These are phyloP conservation scores for Tokudaia muenninki DNA, from an alignment of 2,797 vertebrate species.

Conservation along the genomic window DNA sequence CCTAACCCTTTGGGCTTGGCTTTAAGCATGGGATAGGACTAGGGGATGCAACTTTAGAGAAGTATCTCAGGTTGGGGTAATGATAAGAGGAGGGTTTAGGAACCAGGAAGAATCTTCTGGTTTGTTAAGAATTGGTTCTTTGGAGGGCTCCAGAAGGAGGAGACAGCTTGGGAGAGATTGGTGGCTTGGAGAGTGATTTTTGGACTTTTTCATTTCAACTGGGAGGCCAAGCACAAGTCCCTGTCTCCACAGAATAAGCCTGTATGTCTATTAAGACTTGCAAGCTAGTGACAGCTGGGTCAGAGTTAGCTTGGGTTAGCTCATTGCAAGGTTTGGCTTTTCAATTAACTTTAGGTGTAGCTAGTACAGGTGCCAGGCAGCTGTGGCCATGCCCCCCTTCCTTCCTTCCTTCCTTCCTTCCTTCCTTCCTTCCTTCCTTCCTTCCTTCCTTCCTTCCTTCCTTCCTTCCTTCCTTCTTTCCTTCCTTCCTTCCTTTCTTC, in stretches of 20 bases:
- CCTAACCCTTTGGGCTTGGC: not conserved
- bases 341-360: not conserved
- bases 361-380: not conserved
- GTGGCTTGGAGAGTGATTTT: not conserved
- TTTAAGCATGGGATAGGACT: not conserved
- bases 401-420: not conserved
- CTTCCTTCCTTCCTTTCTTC: not conserved
- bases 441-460: not conserved
- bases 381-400: not conserved
- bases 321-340: not conserved
- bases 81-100: not conserved
- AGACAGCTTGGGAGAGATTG: not conserved
- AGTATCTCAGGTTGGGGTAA: not conserved
- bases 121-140: not conserved
- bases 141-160: not conserved
- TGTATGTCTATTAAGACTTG: not conserved
- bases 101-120: not conserved
- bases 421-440: accelerated
- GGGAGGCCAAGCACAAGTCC: not conserved
- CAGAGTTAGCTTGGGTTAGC: not conserved
- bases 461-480: accelerated
- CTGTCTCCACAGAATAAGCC: not conserved
- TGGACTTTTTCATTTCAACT: not conserved
- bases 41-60: not conserved
- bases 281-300: not conserved